Conservation (phyloP, 2,797 vertebrate genomes). For the Sebastes diploproa region DNA sequence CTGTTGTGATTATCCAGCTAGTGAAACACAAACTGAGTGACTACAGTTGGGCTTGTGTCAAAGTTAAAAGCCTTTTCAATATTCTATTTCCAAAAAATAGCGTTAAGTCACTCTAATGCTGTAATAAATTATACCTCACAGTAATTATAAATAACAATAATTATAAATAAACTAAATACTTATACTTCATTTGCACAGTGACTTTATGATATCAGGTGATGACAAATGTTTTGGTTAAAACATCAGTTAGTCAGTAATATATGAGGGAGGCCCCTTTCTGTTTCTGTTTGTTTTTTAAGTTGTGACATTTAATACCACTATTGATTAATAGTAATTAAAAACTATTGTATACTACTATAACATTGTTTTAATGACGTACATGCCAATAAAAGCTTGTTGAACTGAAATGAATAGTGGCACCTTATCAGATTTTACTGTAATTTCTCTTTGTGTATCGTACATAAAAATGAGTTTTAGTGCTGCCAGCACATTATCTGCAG, state of each 20-base stretch:
- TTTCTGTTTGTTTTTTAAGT: not conserved
- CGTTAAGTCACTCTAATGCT: not conserved
- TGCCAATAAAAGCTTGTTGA: not conserved
- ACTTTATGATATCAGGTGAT: not conserved
- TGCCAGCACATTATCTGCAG: not conserved
- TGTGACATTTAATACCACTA: not conserved
- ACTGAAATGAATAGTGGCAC: not conserved
- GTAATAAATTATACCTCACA: slow-evolving; percentile 13
- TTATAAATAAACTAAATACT: not conserved
- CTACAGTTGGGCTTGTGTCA: too few relatives aligned
- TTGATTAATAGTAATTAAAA: not conserved
- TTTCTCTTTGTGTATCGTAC: not conserved
- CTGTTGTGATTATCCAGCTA: not conserved
- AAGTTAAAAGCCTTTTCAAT: not conserved
- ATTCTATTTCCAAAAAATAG: not conserved
- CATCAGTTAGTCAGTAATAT: not conserved
- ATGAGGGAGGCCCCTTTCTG: too few relatives aligned
- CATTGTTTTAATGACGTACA: not conserved
- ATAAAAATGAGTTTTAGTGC: not conserved
- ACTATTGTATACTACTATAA: not conserved
- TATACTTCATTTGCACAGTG: not conserved
- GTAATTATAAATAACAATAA: slow-evolving; percentile 1
- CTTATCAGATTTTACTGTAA: not conserved
- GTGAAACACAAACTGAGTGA: not conserved
- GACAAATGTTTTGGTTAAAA: not conserved